A percentile compares a stretch with the other conserved stretches of the same genome.
Conservation (phyloP, 2,797 vertebrate genomes). For the Tympanoctomys barrerae region DNA sequence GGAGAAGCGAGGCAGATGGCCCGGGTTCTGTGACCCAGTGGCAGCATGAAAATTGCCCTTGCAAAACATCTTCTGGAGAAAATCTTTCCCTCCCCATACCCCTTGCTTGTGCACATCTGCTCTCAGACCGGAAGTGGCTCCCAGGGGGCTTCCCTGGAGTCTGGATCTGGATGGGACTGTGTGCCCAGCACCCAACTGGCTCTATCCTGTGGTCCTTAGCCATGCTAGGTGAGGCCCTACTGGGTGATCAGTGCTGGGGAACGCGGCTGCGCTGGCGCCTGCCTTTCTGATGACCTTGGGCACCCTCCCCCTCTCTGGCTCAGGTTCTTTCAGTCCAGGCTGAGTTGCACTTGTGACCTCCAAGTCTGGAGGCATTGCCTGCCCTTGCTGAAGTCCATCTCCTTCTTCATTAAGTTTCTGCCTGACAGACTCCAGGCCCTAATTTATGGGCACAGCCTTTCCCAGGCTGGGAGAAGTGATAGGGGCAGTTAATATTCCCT, state of each 20-base stretch:
- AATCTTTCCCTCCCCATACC: background rate
- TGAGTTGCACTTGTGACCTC: constrained; percentile 48
- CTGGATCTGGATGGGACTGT: background rate
- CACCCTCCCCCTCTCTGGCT: background rate
- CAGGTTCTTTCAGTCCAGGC: background rate
- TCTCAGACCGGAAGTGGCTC: background rate
- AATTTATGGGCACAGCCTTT: constrained; percentile 63
- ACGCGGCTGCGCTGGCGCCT: fast-evolving
- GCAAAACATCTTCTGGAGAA: constrained; percentile 36
- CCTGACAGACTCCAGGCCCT: constrained; percentile 12
- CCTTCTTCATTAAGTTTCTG: constrained; percentile 59
- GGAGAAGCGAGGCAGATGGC: constrained; percentile 45
- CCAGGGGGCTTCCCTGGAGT: background rate
- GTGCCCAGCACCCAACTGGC: background rate
- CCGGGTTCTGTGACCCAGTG: constrained; percentile 12
- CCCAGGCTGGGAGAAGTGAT: background rate
- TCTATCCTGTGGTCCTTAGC: background rate
- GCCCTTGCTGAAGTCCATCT: constrained; percentile 24
- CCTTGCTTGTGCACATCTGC: background rate
- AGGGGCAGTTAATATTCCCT: constrained; percentile 24
- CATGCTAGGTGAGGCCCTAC: background rate
- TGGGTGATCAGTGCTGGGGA: background rate
- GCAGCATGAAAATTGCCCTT: background rate
- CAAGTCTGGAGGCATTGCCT: background rate
- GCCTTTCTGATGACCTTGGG: background rate